Evolutionary conservation across 2,888 invertebrate species (phyloP).

Genomic region (Hipparchia sbordonii): DNA sequence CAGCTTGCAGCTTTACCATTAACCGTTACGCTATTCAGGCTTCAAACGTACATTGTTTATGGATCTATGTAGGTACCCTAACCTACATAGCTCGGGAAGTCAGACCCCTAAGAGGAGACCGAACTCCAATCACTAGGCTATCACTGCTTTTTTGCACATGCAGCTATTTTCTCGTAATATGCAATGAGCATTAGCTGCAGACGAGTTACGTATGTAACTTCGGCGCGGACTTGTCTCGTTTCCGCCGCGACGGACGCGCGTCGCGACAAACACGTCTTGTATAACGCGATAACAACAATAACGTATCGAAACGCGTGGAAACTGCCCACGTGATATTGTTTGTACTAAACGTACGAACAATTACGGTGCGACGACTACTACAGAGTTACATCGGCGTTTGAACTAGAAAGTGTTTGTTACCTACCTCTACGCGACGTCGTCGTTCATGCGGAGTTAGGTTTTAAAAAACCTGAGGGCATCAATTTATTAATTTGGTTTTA

Average conservation of each 20-base stretch:
- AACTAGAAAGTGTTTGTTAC: neutral
- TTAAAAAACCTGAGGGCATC: too few relatives aligned
- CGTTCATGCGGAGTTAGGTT: too few relatives aligned
- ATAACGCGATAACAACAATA: conserved; percentile 37
- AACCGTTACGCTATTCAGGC: too few relatives aligned
- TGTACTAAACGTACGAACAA: conserved; percentile 29
- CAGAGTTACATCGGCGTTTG: neutral
- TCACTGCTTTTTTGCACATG: too few relatives aligned
- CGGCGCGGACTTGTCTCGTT: conserved; percentile 34
- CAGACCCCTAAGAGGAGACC: too few relatives aligned
- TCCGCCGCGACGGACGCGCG: conserved; percentile 27
- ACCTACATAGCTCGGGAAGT: too few relatives aligned
- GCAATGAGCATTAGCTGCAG: neutral
- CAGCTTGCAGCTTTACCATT: too few relatives aligned
- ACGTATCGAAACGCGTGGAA: conserved; percentile 30
- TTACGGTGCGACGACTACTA: conserved; percentile 28
- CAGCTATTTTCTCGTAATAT: too few relatives aligned
- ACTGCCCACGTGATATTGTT: conserved; percentile 35
- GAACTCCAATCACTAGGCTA: too few relatives aligned
- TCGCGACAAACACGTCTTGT: conserved; percentile 35
- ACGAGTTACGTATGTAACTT: conserved; percentile 28
- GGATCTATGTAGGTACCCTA: too few relatives aligned
- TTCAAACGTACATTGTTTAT: too few relatives aligned
- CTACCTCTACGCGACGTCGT: neutral
- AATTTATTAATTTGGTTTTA: too few relatives aligned